Base-by-base conservation (phyloP, 2,113 vertebrate species). In the Pogonocichla stellata region DNA sequence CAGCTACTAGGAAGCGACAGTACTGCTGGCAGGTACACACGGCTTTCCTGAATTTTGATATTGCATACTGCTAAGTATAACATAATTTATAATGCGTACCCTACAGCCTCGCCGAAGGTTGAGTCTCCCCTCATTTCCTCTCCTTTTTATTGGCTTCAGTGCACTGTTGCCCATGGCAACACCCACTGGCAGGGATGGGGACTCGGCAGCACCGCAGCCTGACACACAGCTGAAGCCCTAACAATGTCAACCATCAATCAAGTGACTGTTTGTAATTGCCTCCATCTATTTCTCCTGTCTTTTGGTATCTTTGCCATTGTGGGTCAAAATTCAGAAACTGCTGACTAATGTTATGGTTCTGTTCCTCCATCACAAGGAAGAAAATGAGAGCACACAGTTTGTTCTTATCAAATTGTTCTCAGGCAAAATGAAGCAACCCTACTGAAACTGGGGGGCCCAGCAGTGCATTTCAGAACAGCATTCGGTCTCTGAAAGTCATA, bases 161-260 rank as follows among this genome's bases (percentile, higher is more conserved):
- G 96, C 97, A 17, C 88, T 70, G 98, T 98, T 98, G 98, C 98
- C 98, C 97, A 83, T 98, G 97, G 98, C 98, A 98, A 98, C 98
- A 91, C 77, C 92, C 96, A 97, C 90, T 57, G 62, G 96, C 97
- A 95, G 96, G 96, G 96, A 97, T 72, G 90, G 95, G 96, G 98
- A 97, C 96, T 96, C 95, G 90, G 96, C 97, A 96, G 67, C 94
- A 92, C 97, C 17, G 62, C 97, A 97, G 85, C 92, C 96, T 98
- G 98, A 97, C 97, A 93, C 94, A 94, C 95, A 96, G 96, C 86
- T 95, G 97, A 97, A 96, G 95, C 95, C 95, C 96, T 97, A 97
- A 98, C 98, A 98, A 97, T 98, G 98, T 98, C 98, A 98, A 97
- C 98, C 97, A 98, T 98, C 98, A 95, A 98, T 98, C 98, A 98